These are phyloP conservation scores for Leucozona laternaria DNA, from an alignment of 2,888 invertebrate genomes.

Conservation along the genomic window DNA sequence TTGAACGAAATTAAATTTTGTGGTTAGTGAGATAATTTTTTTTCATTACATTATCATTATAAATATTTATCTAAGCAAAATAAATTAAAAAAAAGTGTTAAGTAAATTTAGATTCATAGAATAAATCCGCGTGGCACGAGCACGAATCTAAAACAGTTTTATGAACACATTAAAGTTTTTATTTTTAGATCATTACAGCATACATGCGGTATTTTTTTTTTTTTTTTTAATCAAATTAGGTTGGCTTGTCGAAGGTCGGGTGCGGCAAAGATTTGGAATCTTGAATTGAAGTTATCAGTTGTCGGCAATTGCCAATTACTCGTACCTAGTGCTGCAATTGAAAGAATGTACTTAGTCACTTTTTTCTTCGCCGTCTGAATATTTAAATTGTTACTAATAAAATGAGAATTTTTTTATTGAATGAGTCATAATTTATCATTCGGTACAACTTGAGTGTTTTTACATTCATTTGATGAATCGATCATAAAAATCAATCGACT, in stretches of 20 bases:
- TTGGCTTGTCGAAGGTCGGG: slow-evolving; percentile 43
- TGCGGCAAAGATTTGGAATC: slow-evolving; percentile 20
- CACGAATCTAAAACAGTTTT: background rate
- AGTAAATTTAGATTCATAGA: background rate
- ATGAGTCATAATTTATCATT: background rate
- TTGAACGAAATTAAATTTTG: slow-evolving; percentile 19
- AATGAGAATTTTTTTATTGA: background rate
- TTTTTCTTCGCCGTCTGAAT: background rate
- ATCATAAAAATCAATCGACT: background rate
- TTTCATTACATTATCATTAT: too few relatives aligned
- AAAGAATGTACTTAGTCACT: background rate
- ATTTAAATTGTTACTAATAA: background rate
- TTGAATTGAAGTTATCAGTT: background rate
- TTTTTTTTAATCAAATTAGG: slow-evolving; percentile 40
- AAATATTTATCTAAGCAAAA: background rate
- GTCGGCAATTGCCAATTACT: background rate
- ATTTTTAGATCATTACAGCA: slow-evolving; percentile 70
- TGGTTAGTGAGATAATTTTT: background rate
- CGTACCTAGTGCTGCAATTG: background rate
- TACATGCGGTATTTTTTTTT: slow-evolving; percentile 28
- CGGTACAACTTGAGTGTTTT: background rate
- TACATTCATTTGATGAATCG: background rate
- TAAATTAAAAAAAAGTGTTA: background rate
- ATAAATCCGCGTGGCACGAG: background rate
- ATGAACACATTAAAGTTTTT: slow-evolving; percentile 40